Conservation (phyloP, 2,113 vertebrate genomes). For the Toxotes chatareus region DNA sequence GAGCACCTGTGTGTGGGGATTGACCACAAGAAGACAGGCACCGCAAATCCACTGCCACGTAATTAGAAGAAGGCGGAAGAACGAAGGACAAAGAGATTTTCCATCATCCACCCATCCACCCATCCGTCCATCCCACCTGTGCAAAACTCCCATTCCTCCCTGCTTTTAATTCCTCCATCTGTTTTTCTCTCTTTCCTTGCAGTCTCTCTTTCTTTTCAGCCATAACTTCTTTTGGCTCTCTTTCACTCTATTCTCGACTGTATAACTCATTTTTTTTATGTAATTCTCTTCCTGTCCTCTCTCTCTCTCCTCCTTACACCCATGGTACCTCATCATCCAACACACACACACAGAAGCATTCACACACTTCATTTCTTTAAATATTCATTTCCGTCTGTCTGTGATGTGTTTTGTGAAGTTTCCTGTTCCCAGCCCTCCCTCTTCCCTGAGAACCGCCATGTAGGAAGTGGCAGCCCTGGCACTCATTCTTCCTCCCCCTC, state of each 20-base stretch:
- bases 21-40: constrained; percentile 60
- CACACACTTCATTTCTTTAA: constrained; percentile 73
- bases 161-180: constrained; percentile 78
- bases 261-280: constrained; percentile 43
- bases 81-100: constrained; percentile 74
- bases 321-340: constrained; percentile 58
- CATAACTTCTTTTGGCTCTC: constrained; percentile 65
- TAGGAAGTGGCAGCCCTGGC: constrained; percentile 78
- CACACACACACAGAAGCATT: constrained; percentile 10
- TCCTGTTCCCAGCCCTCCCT: constrained; percentile 77
- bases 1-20: constrained; percentile 74
- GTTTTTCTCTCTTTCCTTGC: constrained; percentile 74
- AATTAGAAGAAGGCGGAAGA: constrained; percentile 69
- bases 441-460: constrained; percentile 81
- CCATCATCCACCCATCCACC: constrained; percentile 67
- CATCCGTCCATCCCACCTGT: constrained; percentile 81
- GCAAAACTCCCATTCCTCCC: constrained; percentile 65
- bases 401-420: constrained; percentile 77
- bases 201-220: constrained; percentile 56
- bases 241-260: constrained; percentile 55
- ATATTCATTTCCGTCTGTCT: constrained; percentile 80
- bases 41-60: constrained; percentile 75
- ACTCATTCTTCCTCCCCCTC: constrained; percentile 61
- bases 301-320: constrained; percentile 52
- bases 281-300: constrained; percentile 35